Evolutionary conservation across 2,113 vertebrate species (phyloP).

Genomic region (Leiothrix lutea): DNA sequence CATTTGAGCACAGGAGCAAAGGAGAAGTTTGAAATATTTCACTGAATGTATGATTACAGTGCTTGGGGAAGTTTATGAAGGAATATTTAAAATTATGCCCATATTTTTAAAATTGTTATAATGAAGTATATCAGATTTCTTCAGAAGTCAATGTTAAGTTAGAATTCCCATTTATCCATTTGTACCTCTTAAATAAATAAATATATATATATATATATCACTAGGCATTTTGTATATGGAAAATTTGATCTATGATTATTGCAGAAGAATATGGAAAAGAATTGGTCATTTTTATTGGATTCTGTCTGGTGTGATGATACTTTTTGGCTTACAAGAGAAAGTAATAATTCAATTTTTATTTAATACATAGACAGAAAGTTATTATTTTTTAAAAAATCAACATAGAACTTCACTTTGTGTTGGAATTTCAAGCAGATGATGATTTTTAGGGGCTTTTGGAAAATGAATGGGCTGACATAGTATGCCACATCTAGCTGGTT

Average conservation of each 20-base stretch:
- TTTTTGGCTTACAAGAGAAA: slow-evolving; percentile 27
- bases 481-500: background rate
- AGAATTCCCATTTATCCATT: slow-evolving; percentile 3
- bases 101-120: slow-evolving; percentile 29
- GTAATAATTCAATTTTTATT: slow-evolving; percentile 28
- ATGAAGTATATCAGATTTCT: slow-evolving; percentile 7
- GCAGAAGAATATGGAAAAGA: slow-evolving; percentile 11
- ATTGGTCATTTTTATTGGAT: slow-evolving; percentile 21
- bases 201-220: background rate
- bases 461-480: background rate
- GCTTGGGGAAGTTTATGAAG: slow-evolving; percentile 3
- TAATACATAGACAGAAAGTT: slow-evolving; percentile 26
- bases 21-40: slow-evolving; percentile 26
- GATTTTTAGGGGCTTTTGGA: background rate
- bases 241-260: background rate
- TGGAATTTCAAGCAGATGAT: slow-evolving; percentile 31
- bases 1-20: background rate
- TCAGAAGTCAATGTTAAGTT: slow-evolving; percentile 11
- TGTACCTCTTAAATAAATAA: background rate
- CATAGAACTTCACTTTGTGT: background rate
- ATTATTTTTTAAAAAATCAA: background rate
- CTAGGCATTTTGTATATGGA: background rate
- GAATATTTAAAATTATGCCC: slow-evolving; percentile 18
- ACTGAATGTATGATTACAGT: background rate
- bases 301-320: slow-evolving; percentile 10